Percentiles rank a stretch among this genome's conserved stretches.
Conservation (phyloP, 92 coral and sea anemone genomes). For the Umimayanthus kanabou region DNA sequence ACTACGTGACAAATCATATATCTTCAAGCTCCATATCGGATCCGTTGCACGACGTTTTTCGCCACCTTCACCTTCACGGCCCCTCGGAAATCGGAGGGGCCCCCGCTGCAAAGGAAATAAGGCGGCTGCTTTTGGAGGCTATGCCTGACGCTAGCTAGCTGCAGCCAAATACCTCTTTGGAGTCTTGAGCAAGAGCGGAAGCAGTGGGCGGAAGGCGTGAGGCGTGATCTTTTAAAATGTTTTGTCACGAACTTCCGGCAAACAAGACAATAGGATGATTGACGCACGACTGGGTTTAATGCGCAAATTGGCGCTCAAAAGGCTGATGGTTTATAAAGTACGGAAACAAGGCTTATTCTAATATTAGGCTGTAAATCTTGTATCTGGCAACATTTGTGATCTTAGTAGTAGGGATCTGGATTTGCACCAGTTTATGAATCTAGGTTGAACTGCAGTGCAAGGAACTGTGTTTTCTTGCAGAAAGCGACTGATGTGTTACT, state of each 20-base stretch:
- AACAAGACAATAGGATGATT: constrained; percentile 9
- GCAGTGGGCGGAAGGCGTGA: background rate
- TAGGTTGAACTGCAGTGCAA: background rate
- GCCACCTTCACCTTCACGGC: too few species aligned
- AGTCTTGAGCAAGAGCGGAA: too few species aligned
- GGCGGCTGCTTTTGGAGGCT: too few species aligned
- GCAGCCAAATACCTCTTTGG: too few species aligned
- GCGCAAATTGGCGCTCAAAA: constrained; percentile 15
- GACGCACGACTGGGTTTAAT: background rate
- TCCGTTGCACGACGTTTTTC: too few species aligned
- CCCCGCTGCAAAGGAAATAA: too few species aligned
- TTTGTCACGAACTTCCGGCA: constrained; percentile 12
- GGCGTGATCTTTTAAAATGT: constrained; percentile 15
- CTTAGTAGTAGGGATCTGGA: background rate
- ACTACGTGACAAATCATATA: too few species aligned
- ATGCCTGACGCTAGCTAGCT: too few species aligned
- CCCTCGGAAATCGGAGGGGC: too few species aligned
- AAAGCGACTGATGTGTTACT: background rate
- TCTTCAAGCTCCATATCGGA: too few species aligned
- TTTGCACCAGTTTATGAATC: background rate
- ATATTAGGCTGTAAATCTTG: background rate
- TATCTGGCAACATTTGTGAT: background rate
- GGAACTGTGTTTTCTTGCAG: too few species aligned
- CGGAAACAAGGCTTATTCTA: background rate
- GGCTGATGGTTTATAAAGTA: background rate